Conservation (phyloP, 2,113 vertebrate species). For the rabbit (Oryctolagus cuniculus) region mOryCun1.1 NC_091435.1:156389001-156389500, state of each 20-base stretch:
- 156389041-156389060: background rate
- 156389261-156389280: background rate
- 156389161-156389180: background rate
- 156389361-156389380: background rate
- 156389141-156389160: background rate
- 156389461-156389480: background rate
- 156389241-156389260: background rate
- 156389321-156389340: background rate
- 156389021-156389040: background rate
- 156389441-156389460: background rate
- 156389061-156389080: background rate
- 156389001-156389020: background rate
- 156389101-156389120: background rate
- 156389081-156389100: background rate
- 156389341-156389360: background rate
- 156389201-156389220: background rate
- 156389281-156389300: background rate
- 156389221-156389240: background rate
- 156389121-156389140: background rate
- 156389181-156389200: background rate
- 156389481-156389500: background rate
- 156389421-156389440: background rate
- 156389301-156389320: background rate
- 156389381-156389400: background rate
- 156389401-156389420: background rate